Evolutionary conservation across 2,888 invertebrate genomes (phyloP).

Genomic region (Galerucella nymphaeae): DNA sequence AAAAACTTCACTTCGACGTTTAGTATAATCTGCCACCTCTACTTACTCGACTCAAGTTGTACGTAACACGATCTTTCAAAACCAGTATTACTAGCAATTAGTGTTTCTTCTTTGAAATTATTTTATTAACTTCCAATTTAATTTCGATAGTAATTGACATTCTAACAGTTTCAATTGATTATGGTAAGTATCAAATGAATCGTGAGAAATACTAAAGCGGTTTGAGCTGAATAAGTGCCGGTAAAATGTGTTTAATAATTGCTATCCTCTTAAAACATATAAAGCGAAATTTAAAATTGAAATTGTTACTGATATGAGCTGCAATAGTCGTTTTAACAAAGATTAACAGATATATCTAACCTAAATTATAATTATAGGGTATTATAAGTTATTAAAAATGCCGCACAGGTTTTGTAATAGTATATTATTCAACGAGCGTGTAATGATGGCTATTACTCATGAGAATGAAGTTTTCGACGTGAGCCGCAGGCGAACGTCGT

Average conservation of each 20-base stretch:
- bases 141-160: constrained; percentile 27
- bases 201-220: constrained; percentile 10
- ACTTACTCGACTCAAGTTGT: background rate
- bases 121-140: constrained; percentile 21
- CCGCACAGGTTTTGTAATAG: no score
- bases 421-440: no score
- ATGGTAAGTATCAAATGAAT: constrained; percentile 5
- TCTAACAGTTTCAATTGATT: constrained; percentile 20
- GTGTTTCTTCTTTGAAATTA: constrained; percentile 24
- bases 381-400: no score
- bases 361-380: no score
- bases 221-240: constrained; percentile 3
- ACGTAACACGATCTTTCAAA: constrained; percentile 13
- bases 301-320: background rate
- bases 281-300: background rate
- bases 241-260: background rate
- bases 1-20: background rate
- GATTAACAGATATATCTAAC: no score
- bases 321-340: background rate
- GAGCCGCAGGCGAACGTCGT: no score
- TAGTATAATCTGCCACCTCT: constrained; percentile 7
- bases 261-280: background rate
- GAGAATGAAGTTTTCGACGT: no score
- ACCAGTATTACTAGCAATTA: constrained; percentile 24
- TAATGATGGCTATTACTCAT: no score